Evolutionary conservation across 2,888 invertebrate genomes (phyloP), one percentile per base, ranked within the genome.

Genomic region (Callyntrura guangdongensis): DNA sequence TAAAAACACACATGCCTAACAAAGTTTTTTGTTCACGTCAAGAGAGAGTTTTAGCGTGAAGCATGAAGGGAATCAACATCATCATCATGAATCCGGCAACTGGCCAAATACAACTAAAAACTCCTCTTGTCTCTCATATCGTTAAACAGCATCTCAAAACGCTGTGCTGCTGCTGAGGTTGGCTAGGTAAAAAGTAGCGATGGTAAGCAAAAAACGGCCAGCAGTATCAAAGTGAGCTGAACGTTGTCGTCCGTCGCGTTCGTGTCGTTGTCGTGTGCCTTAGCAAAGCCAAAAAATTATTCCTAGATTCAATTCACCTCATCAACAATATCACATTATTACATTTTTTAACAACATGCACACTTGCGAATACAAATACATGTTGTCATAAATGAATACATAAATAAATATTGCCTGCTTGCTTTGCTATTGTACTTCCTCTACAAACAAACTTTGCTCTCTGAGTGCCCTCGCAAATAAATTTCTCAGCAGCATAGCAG

Each of bases 61-160:
- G 20, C 61, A 61, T 61, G 11, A 85, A 84, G 72, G 45, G 53
- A 74, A 27, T 84, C 22, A 36, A n/a, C n/a, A n/a, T n/a, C n/a
- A 81, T 17, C 14, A 83, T 47, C 27, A 79, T 79, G 87, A 79
- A 88, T 88, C 82, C 88, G 88, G 88, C 88, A 88, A 88, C 56
- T 53, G 72, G 82, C 88, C 88, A 88, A 84, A 14, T 53, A 87
- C 49, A 25, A 36, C 9, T 61, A 61, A 20, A 36, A 36, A 36
- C 36, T 36, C 36, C 36, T 36, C 36, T n/a, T n/a, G n/a, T n/a
- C n/a, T n/a, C n/a, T n/a, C n/a, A n/a, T n/a, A n/a, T n/a, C n/a
- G n/a, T n/a, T n/a, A 61, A 20, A 1, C 36, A 36, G 27, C 67
- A 67, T 4, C 9, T n/a, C 64, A 25, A 11, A 36, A 36, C 6